Base-by-base conservation (phyloP, 2,888 invertebrate genomes). In the Philereme vetulata region DNA sequence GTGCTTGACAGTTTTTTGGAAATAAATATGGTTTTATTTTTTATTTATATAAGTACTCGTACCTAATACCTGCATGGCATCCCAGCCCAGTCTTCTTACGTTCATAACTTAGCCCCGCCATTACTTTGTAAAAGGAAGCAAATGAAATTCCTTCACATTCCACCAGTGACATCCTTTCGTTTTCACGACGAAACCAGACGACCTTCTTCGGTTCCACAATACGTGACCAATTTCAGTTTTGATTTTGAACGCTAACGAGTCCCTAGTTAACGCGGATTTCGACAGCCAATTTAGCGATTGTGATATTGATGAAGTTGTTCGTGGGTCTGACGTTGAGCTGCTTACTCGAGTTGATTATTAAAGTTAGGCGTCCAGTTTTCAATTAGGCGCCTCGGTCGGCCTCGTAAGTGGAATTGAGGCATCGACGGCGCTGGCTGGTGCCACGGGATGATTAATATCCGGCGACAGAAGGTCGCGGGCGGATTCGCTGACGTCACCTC, bases 391-490 rank as follows among this genome's bases (percentile, higher is more conserved):
- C 70, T 75, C 52, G 56, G 63, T 57, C 51, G 63, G 58, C 55
- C 47, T 61, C 55, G 64, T 67, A 55, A 64, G 61, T 65, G 59
- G 47, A 62, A 57, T 59, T 50, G 64, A 59, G 60, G 64, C 69
- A 74, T 68, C 66, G 71, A 70, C 72, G 65, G 54, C 51, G 35
- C 36, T 56, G 43, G 21, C 57, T 51, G 52, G 72, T 75, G 72
- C 75, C 76, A 71, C 84, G 82, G 88, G 84, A 88, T 91, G 90
- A 91, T 90, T 91, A 90, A 91, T 90, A 88, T 90, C 90, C 90
- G 90, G 77, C 72, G 77, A 78, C 82, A 80, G 87, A 88, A 89
- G 88, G 88, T 84, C 88, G 88, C 82, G 75, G 75, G 75, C 78
- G 76, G 72, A 71, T 78, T 75, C 64, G 68, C 77, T 90, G 90